These are phyloP conservation scores for Chymomyza amoena DNA, from an alignment of 2,888 invertebrate genomes.

Conservation along the genomic window DNA sequence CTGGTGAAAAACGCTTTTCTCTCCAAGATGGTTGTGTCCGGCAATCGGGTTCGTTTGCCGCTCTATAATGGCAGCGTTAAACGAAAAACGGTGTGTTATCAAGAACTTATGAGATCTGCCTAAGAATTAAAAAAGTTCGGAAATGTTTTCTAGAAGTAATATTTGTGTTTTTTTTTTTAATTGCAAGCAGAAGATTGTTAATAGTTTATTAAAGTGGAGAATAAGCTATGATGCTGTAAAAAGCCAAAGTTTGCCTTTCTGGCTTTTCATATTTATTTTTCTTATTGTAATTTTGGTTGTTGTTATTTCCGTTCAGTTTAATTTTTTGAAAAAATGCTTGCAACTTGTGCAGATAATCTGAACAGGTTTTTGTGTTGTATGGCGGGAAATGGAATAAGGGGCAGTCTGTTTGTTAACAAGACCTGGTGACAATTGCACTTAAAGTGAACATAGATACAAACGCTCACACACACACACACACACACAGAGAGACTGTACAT, in stretches of 20 bases:
- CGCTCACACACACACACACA: background rate
- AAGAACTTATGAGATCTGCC: no score
- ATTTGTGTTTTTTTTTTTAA: no score
- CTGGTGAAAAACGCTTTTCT: slow-evolving; percentile 52
- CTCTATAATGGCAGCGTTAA: slow-evolving; percentile 74
- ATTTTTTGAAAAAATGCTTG: slow-evolving; percentile 24
- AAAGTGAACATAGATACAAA: background rate
- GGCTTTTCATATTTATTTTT: background rate
- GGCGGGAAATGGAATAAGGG: slow-evolving; percentile 7
- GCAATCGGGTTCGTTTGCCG: slow-evolving; percentile 73
- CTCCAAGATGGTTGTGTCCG: slow-evolving; percentile 75
- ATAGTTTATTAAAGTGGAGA: no score
- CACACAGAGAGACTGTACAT: background rate
- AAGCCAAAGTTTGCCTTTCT: background rate
- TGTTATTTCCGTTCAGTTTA: slow-evolving; percentile 27
- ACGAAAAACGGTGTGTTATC: slow-evolving; percentile 72
- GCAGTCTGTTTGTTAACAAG: background rate
- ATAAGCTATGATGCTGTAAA: no score
- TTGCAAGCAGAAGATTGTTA: no score
- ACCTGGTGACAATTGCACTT: background rate
- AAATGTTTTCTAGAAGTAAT: no score
- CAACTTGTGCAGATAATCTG: slow-evolving; percentile 20
- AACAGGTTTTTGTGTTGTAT: background rate
- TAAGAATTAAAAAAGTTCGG: no score
- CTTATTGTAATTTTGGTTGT: slow-evolving; percentile 11